These are phyloP conservation scores for Polia nebulosa DNA, from an alignment of 2,888 invertebrate species.

Conservation along the genomic window DNA sequence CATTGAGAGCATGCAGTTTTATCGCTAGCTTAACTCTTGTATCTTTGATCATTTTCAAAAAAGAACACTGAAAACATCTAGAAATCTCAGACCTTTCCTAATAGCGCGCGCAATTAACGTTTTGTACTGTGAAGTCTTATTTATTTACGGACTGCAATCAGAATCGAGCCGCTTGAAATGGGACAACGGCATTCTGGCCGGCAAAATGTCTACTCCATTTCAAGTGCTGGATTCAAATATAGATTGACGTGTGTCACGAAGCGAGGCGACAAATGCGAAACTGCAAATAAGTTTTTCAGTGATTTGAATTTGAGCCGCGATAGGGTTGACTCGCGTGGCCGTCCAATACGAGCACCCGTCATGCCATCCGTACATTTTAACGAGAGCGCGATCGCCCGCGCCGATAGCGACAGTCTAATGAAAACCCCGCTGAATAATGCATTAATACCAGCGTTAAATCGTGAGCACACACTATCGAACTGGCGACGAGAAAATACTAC, in stretches of 20 bases:
- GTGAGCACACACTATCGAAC: conserved; percentile 88
- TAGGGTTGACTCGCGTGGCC: conserved; percentile 79
- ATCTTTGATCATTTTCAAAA: conserved; percentile 26
- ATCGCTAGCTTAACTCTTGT: conserved; percentile 39
- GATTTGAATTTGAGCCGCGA: conserved; percentile 75
- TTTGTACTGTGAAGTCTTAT: conserved; percentile 19
- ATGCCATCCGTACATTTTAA: conserved; percentile 90
- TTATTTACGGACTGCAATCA: conserved; percentile 42
- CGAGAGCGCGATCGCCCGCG: conserved; percentile 88
- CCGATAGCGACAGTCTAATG: conserved; percentile 89
- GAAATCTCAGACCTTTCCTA: conserved; percentile 32
- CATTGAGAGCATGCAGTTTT: conserved; percentile 33
- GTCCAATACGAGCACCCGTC: conserved; percentile 86
- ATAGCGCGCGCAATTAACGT: conserved; percentile 44
- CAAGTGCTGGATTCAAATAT: conserved; percentile 50
- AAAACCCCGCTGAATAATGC: conserved; percentile 91
- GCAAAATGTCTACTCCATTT: conserved; percentile 33
- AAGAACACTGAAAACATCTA: conserved; percentile 35
- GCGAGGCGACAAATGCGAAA: conserved; percentile 66
- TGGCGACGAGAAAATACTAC: conserved; percentile 85
- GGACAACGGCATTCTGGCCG: conserved; percentile 36
- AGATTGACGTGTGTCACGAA: conserved; percentile 68
- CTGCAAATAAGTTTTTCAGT: conserved; percentile 71
- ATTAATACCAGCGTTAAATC: conserved; percentile 91
- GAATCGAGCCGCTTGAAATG: conserved; percentile 21